Evolutionary conservation across 1,140 invertebrate species (phyloP).

Genomic region (Formica exsecta): DNA sequence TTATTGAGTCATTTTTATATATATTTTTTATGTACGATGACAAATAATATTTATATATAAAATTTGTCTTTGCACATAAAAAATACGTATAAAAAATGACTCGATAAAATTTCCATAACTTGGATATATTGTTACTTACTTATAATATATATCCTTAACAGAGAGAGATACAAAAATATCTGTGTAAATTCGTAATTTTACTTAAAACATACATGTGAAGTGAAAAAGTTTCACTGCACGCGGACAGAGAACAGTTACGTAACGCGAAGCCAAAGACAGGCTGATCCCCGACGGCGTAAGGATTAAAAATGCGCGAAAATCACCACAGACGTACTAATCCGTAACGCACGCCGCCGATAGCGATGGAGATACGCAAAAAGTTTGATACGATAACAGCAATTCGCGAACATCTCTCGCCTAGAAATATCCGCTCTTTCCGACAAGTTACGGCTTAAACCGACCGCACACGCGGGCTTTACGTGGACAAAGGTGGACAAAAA

Average conservation of each 20-base stretch:
- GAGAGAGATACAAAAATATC: neutral
- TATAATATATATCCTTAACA: too few species aligned
- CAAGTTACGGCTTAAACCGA: slow-evolving; percentile 56
- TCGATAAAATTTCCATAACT: neutral
- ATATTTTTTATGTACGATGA: neutral
- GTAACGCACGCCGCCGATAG: neutral
- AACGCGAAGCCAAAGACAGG: neutral
- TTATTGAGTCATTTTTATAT: neutral
- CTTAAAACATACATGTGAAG: neutral
- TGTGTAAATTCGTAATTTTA: slow-evolving; percentile 8
- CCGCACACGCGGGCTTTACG: slow-evolving; percentile 41
- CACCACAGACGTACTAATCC: neutral
- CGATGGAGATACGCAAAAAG: slow-evolving; percentile 23
- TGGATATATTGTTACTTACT: too few species aligned
- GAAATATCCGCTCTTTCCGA: slow-evolving; percentile 29
- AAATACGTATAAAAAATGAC: neutral
- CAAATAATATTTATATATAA: neutral
- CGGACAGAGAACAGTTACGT: neutral
- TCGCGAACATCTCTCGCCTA: neutral
- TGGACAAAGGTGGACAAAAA: slow-evolving; percentile 30
- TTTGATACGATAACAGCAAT: neutral
- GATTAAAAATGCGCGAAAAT: slow-evolving; percentile 30
- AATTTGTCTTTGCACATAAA: neutral
- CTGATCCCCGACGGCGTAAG: neutral
- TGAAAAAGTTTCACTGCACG: neutral